Conservation (phyloP, 2,797 vertebrate species). For the Telmatherina bonti region DNA sequence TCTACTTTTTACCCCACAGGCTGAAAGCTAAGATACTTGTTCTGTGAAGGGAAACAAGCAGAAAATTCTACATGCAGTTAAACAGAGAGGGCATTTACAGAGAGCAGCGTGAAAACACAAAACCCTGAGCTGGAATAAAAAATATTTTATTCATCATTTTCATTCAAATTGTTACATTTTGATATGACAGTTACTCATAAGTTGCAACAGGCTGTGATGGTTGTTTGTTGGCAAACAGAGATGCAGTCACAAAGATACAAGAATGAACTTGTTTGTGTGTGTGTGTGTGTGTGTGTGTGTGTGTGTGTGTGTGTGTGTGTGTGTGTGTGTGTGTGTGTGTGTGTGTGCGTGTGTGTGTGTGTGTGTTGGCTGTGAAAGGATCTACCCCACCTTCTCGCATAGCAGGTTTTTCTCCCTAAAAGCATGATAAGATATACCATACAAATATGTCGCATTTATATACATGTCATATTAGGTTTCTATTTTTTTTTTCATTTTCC, state of each 20-base stretch:
- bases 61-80: neutral
- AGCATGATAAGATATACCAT: neutral
- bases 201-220: neutral
- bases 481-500: neutral
- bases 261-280: neutral
- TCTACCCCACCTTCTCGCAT: neutral
- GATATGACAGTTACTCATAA: neutral
- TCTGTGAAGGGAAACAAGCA: neutral
- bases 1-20: neutral
- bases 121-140: neutral
- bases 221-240: slow-evolving; percentile 1
- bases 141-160: neutral
- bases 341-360: too few species aligned
- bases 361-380: neutral
- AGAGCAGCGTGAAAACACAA: neutral
- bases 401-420: slow-evolving; percentile 1
- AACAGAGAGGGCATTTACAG: too few species aligned
- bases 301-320: too few species aligned
- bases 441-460: neutral
- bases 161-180: neutral
- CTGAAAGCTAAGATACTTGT: neutral
- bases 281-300: too few species aligned
- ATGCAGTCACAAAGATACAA: neutral
- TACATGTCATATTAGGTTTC: neutral
- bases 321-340: too few species aligned